Evolutionary conservation across 2,113 vertebrate species (phyloP).

Genomic region (Megaceryle maxima): DNA sequence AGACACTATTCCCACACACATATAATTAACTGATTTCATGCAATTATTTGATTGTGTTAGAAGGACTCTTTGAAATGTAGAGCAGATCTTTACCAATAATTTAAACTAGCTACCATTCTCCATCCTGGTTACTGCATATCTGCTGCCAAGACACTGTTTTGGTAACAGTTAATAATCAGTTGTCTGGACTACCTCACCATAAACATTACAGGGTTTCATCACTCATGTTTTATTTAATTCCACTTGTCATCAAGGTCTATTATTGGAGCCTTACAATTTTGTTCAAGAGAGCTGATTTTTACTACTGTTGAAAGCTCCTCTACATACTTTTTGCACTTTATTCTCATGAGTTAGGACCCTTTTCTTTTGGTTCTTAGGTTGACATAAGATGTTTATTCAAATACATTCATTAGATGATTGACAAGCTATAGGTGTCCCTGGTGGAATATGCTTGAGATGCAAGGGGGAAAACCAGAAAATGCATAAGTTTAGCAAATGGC

Average conservation of each 20-base stretch:
- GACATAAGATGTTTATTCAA: constrained; percentile 34
- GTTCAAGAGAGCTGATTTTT: constrained; percentile 69
- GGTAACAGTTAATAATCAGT: constrained; percentile 81
- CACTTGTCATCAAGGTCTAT: constrained; percentile 80
- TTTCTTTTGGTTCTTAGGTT: constrained; percentile 27
- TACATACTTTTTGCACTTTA: constrained; percentile 54
- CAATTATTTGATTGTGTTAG: neutral
- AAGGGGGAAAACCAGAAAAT: neutral
- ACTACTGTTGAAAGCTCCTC: constrained; percentile 70
- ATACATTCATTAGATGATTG: constrained; percentile 42
- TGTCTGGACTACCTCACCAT: constrained; percentile 75
- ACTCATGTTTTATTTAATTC: constrained; percentile 83
- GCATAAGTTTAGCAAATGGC: neutral
- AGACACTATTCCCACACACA: neutral
- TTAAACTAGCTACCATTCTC: constrained; percentile 59
- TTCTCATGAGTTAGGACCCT: constrained; percentile 31
- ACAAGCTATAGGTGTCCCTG: neutral
- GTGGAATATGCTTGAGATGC: neutral
- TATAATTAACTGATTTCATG: neutral
- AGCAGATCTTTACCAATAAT: constrained; percentile 47
- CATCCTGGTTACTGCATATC: constrained; percentile 57
- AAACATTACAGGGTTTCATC: constrained; percentile 80
- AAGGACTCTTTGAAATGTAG: constrained; percentile 11
- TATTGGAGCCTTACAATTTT: constrained; percentile 72
- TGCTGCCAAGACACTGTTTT: constrained; percentile 76